Evolutionary conservation across 2,888 invertebrate genomes (phyloP), one percentile per base, ranked within the genome.

Genomic region (Tenthredo livida): DNA sequence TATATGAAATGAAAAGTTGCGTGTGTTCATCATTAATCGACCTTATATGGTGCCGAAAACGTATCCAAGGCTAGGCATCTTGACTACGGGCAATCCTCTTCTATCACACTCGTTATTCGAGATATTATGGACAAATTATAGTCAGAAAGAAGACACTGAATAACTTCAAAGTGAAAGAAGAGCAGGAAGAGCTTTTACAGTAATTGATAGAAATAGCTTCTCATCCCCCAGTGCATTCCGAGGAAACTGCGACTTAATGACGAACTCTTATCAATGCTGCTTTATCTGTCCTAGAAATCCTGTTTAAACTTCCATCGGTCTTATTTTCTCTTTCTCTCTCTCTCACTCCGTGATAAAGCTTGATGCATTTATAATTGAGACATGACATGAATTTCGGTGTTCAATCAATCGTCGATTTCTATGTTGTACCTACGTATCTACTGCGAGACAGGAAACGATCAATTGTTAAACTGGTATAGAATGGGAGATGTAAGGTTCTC

Each of bases 21-120:
- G 85, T 85, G 85, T 85, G 54, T 54, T 54, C 54, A 54, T 85
- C 86, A 86, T 87, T 87, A 83, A 86, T 86, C 86, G 84, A 85
- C 87, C 87, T 73, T 87, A 87, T 86, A 87, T 85, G 87, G 87
- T 77, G 85, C 86, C 86, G 85, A 87, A 87, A 85, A 85, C 86
- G 17, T 80, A 61, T 58, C 43, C 61, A 80, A 80, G 80, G 80
- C 80, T 80, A 80, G 65, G 61, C 80, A 80, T 61, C 61, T 40
- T 47, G 80, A 17, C 40, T 40, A 37, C 4, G 17, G 29, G 17
- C 33, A 77, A 47, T 21, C 21, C 7, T 75, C 50, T 75, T 47
- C 75, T 75, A 47, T 25, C 75, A 50, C 75, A 25, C 75, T 37
- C 33, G 33, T 70, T 70, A 67, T 70, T 7, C 17, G 12, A 37